These are phyloP conservation scores for Atherinosoma microstoma DNA, from an alignment of 2,797 vertebrate species.

Conservation along the genomic window DNA sequence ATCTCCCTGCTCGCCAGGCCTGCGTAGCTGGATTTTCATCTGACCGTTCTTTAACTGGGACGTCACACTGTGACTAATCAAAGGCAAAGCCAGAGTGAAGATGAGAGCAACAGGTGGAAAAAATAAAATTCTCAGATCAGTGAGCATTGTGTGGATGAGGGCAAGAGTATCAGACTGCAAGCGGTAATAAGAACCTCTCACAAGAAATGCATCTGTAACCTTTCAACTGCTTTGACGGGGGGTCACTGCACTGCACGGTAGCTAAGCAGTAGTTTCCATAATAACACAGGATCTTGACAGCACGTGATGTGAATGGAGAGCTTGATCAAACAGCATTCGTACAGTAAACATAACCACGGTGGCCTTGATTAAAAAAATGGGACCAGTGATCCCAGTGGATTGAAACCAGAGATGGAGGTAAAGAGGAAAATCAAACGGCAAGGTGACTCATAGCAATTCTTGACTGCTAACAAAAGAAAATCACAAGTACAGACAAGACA, in stretches of 20 bases:
- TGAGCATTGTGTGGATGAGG: not conserved
- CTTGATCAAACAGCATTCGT: conserved; percentile 45
- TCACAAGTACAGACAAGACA: conserved; percentile 65
- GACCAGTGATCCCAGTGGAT: conserved; percentile 36
- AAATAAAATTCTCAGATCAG: conserved; percentile 53
- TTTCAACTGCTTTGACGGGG: conserved; percentile 13
- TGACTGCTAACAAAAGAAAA: conserved; percentile 52
- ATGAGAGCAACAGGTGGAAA: conserved; percentile 68
- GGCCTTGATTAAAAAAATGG: conserved; percentile 49
- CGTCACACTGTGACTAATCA: conserved; percentile 53
- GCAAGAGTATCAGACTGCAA: conserved; percentile 17
- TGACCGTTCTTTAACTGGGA: conserved; percentile 30
- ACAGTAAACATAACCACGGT: conserved; percentile 45
- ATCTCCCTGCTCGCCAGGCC: conserved; percentile 19
- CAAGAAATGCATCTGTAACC: conserved; percentile 10
- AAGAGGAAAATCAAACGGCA: conserved; percentile 38
- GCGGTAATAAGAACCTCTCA: conserved; percentile 21
- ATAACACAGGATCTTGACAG: conserved; percentile 20
- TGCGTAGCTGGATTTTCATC: conserved; percentile 47
- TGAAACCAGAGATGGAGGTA: conserved; percentile 29
- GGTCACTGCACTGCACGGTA: not conserved
- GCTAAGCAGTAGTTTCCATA: conserved; percentile 18
- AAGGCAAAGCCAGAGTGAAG: conserved; percentile 49
- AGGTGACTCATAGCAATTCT: conserved; percentile 63
- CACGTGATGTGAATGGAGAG: conserved; percentile 12